phyloP scores from a whole-genome alignment of 2,797 vertebrate species.

The Enteromius trimaculatus region DNA sequence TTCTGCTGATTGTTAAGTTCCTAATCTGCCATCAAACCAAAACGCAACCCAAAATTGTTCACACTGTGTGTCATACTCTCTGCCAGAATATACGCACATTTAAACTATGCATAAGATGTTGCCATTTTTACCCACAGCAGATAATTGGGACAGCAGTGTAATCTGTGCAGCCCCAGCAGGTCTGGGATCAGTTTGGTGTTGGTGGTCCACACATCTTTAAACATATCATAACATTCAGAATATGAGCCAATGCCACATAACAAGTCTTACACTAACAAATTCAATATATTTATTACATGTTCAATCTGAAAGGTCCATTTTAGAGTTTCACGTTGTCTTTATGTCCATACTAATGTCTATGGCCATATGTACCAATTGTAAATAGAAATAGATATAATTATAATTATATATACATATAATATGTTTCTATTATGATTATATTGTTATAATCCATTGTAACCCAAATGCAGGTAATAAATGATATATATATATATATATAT shows the following conservation, averaged over 20 bases:
- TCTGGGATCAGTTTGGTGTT: conserved; percentile 53
- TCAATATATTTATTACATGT: conserved; percentile 39
- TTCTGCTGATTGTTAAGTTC: conserved; percentile 1
- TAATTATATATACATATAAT: conserved; percentile 47
- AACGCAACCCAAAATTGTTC: background rate
- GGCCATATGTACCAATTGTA: conserved; percentile 55
- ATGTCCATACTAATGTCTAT: conserved; percentile 42
- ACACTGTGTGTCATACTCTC: conserved; percentile 5
- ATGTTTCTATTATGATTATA: conserved; percentile 61
- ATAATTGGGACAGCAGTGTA: conserved; percentile 32
- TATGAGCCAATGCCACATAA: conserved; percentile 50
- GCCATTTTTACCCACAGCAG: conserved; percentile 28
- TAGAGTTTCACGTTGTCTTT: conserved; percentile 19
- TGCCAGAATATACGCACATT: conserved; percentile 48
- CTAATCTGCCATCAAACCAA: background rate
- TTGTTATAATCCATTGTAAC: conserved; percentile 57
- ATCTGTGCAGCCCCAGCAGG: conserved; percentile 58
- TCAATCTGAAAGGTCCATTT: conserved; percentile 31
- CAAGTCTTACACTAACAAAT: conserved; percentile 35
- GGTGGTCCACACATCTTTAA: conserved; percentile 38
- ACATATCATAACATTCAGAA: conserved; percentile 39
- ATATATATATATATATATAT: conserved; percentile 40
- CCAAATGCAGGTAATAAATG: conserved; percentile 55
- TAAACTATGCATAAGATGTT: conserved; percentile 50
- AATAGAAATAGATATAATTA: conserved; percentile 54